These are phyloP conservation scores for Montipora cactus DNA, from an alignment of 64 coral and sea anemone genomes.

Conservation along the genomic window DNA sequence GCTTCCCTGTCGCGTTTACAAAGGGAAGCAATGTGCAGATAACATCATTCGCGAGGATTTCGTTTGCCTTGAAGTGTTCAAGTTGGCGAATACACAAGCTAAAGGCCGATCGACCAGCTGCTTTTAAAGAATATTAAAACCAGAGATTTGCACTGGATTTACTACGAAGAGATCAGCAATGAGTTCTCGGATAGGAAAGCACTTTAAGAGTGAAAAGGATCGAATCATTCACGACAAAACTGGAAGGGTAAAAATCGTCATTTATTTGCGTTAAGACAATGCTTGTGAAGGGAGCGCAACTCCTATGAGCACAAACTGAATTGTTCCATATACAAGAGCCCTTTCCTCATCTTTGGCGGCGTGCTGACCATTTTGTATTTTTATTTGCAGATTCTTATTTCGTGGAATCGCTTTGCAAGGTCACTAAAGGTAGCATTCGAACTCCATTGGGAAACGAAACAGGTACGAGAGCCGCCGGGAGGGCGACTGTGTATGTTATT, in stretches of 20 bases:
- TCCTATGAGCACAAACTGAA: neutral
- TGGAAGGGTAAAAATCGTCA: conserved; percentile 76
- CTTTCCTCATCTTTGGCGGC: neutral
- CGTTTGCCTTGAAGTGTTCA: neutral
- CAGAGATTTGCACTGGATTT: neutral
- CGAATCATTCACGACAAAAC: conserved; percentile 72
- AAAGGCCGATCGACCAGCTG: conserved; percentile 24
- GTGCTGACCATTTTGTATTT: neutral
- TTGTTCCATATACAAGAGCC: neutral
- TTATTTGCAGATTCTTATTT: conserved; percentile 90
- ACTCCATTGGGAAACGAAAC: conserved; percentile 93
- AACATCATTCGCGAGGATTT: neutral
- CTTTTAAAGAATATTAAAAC: neutral
- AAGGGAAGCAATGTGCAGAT: neutral
- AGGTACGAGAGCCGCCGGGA: conserved; percentile 53
- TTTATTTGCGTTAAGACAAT: neutral
- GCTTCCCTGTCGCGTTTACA: neutral
- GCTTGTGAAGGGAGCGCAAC: neutral
- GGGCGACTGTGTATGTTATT: conserved; percentile 36
- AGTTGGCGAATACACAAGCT: neutral
- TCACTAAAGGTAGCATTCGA: conserved; percentile 98
- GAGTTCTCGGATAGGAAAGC: conserved; percentile 52
- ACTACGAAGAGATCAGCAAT: neutral
- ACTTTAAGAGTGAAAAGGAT: conserved; percentile 51
- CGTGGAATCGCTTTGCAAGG: conserved; percentile 99